These are phyloP conservation scores for Uloborus plumipes DNA, from an alignment of 2,888 invertebrate genomes.

Conservation along the genomic window DNA sequence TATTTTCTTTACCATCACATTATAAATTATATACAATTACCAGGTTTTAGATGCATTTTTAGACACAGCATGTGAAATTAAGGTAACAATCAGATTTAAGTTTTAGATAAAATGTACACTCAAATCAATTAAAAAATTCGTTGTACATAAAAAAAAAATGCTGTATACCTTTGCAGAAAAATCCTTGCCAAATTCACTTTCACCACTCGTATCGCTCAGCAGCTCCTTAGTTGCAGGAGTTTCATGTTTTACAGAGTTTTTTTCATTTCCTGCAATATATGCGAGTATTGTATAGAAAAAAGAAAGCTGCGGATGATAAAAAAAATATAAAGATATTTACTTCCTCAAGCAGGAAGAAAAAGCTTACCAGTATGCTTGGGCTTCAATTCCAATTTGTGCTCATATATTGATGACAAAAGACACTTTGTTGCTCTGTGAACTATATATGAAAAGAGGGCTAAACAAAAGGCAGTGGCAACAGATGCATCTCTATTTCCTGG, in stretches of 20 bases:
- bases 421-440: conserved; percentile 25
- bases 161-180: conserved; percentile 26
- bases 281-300: background rate
- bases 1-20: no score
- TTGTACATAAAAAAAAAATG: no score
- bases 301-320: no score
- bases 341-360: background rate
- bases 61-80: no score
- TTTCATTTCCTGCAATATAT: conserved; percentile 23
- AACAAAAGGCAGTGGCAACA: conserved; percentile 85
- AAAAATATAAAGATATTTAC: background rate
- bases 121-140: no score
- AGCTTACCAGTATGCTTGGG: conserved; percentile 4
- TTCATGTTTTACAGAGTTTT: conserved; percentile 15
- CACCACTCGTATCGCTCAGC: conserved; percentile 30
- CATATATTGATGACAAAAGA: conserved; percentile 20
- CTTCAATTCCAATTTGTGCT: conserved; percentile 13
- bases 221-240: conserved; percentile 14
- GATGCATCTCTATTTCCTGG: conserved; percentile 72
- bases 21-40: no score
- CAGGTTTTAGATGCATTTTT: no score
- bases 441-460: conserved; percentile 84
- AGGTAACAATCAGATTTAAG: no score
- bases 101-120: no score
- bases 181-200: conserved; percentile 31